These are phyloP conservation scores for Squalus acanthias DNA, from an alignment of 2,797 vertebrate genomes.

Conservation along the genomic window DNA sequence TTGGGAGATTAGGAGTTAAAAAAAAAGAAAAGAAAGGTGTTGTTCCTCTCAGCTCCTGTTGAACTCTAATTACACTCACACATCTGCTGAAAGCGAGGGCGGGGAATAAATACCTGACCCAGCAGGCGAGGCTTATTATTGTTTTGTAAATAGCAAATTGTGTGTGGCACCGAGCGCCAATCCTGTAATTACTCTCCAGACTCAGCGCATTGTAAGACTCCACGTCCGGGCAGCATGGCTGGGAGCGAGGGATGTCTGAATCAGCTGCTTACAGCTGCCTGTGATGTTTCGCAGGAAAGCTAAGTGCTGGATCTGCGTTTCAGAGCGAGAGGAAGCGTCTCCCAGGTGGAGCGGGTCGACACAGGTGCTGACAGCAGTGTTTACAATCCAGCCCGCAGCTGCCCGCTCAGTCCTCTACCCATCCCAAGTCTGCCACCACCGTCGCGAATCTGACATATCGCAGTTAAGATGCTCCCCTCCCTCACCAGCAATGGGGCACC, in stretches of 20 bases:
- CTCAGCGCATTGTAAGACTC: neutral
- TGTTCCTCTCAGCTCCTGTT: neutral
- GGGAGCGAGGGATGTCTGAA: neutral
- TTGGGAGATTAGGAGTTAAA: neutral
- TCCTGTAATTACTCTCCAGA: neutral
- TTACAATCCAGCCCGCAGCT: neutral
- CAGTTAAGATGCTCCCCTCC: neutral
- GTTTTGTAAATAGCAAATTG: slow-evolving; percentile 10
- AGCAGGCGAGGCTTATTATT: neutral
- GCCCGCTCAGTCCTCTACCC: neutral
- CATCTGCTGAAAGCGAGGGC: neutral
- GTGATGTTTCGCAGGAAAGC: too few relatives aligned
- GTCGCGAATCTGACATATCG: neutral
- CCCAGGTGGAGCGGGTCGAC: neutral
- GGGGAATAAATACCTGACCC: neutral
- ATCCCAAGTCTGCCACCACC: neutral
- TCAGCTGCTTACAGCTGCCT: neutral
- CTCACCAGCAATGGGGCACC: neutral
- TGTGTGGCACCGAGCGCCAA: neutral
- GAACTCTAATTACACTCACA: neutral
- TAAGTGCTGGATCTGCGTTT: neutral
- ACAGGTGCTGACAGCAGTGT: neutral
- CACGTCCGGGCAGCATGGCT: neutral
- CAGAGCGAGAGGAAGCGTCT: neutral
- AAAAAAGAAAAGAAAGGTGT: neutral